Evolutionary conservation across 2,888 invertebrate species (phyloP), one percentile per base, ranked within the genome.

Genomic region (Gibbula magus): DNA sequence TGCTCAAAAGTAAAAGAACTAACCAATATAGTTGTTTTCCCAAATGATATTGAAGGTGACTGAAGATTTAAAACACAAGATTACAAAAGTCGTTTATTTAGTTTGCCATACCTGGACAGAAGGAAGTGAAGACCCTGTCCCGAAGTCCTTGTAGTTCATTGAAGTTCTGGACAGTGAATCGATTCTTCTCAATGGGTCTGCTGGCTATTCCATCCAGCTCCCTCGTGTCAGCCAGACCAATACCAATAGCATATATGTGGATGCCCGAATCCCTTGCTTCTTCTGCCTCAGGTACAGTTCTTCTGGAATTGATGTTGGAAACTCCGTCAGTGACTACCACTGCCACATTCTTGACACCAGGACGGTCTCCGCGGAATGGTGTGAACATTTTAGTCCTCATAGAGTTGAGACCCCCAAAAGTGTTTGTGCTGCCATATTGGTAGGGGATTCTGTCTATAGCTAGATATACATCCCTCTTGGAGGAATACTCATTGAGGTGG

Each of bases 181-280:
- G 84, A 79, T 90, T 85, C 56, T 86, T 84, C 20, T 82, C 86
- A n/a, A 85, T 80, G 7, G 87, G 87, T 7, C 82, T 83, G 56
- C 88, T 89, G 75, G 89, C 89, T 22, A 91, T 88, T 22, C 86
- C 86, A 76, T 88, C 86, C 61, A 91, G 84, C 83, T 91, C 91
- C 22, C 81, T 85, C 10, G 87, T 85, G 70, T 89, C 86, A 51
- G 83, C 79, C 53, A 89, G 81, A 51, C 87, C 88, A 54, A 89
- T 84, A 70, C 88, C 90, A 75, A 90, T 87, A 20, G 87, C 88
- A 80, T 85, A 89, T 75, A 89, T 83, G 77, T 82, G 82, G 22
- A 89, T 88, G n/a, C 85, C 86, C 32, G 79, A 81, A 22, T 73
- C 78, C 39, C 86, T 82, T 22, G 88, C 87, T 29, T 78, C 29